Conservation (phyloP, 2,113 vertebrate species). For the Sapayoa aenigma region DNA sequence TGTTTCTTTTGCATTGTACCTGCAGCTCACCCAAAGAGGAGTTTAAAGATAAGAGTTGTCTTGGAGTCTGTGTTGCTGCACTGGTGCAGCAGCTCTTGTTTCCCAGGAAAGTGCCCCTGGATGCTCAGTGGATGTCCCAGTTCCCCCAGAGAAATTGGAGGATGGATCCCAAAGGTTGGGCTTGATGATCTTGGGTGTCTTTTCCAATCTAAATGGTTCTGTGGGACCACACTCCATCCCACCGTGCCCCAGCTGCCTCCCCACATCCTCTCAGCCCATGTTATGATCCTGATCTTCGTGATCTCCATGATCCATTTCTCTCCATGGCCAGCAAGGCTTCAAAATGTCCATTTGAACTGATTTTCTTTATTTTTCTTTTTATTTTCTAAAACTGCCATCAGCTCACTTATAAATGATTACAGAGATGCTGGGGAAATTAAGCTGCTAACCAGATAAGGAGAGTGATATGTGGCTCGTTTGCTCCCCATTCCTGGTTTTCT, state of each 20-base stretch:
- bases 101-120: not conserved
- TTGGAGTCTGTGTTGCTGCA: not conserved
- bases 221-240: not conserved
- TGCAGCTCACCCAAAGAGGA: not conserved
- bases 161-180: fast-evolving
- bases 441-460: conserved; percentile 37
- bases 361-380: not conserved
- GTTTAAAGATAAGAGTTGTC: fast-evolving
- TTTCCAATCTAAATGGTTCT: not conserved
- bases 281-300: not conserved
- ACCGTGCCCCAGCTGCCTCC: too few species aligned
- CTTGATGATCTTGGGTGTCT: not conserved
- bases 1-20: fast-evolving
- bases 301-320: not conserved
- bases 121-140: fast-evolving
- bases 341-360: not conserved
- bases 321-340: not conserved
- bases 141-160: not conserved
- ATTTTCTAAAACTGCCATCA: not conserved
- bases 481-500: conserved; percentile 10
- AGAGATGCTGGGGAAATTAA: conserved; percentile 40
- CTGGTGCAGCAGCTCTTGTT: fast-evolving
- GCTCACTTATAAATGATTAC: conserved; percentile 15
- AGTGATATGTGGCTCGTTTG: conserved; percentile 32
- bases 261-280: not conserved